A percentile compares a stretch with the other conserved stretches of the same genome.
Evolutionary conservation across 1,140 invertebrate genomes (phyloP).

Genomic region (Prorops nasuta): DNA sequence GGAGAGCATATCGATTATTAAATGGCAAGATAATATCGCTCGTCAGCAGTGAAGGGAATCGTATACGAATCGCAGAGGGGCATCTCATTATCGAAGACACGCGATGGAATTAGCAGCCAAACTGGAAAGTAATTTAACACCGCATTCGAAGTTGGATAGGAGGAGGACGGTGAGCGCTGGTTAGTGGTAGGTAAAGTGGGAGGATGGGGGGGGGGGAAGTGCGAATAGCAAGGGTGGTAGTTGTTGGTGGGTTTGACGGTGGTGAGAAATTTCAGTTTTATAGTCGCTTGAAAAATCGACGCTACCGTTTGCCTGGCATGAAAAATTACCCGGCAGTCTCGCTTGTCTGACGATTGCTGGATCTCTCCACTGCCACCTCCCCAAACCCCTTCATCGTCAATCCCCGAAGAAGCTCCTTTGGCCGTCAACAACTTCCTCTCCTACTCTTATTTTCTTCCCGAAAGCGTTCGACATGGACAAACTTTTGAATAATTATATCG

Average conservation of each 20-base stretch:
- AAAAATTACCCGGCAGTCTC: constrained; percentile 40
- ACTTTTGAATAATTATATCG: constrained; percentile 52
- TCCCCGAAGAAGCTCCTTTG: not conserved
- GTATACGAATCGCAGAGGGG: too few relatives aligned
- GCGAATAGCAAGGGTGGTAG: too few relatives aligned
- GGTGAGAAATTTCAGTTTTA: constrained; percentile 46
- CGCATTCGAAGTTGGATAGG: too few relatives aligned
- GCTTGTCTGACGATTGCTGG: constrained; percentile 16
- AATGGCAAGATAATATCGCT: too few relatives aligned
- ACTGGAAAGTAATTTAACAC: too few relatives aligned
- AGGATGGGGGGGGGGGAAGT: not conserved
- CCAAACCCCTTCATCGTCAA: not conserved
- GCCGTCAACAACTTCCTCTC: not conserved
- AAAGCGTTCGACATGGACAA: constrained; percentile 34
- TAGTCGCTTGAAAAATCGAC: constrained; percentile 40
- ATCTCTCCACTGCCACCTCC: constrained; percentile 1
- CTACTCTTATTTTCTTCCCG: not conserved
- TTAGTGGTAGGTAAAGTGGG: not conserved
- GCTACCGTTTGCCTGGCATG: constrained; percentile 29
- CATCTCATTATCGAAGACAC: too few relatives aligned
- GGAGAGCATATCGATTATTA: too few relatives aligned
- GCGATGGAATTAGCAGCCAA: too few relatives aligned
- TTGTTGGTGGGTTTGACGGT: too few relatives aligned
- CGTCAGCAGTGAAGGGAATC: too few relatives aligned
- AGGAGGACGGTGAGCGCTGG: constrained; percentile 1